Evolutionary conservation across 2,888 invertebrate genomes (phyloP).

Genomic region (Malacosoma neustria): DNA sequence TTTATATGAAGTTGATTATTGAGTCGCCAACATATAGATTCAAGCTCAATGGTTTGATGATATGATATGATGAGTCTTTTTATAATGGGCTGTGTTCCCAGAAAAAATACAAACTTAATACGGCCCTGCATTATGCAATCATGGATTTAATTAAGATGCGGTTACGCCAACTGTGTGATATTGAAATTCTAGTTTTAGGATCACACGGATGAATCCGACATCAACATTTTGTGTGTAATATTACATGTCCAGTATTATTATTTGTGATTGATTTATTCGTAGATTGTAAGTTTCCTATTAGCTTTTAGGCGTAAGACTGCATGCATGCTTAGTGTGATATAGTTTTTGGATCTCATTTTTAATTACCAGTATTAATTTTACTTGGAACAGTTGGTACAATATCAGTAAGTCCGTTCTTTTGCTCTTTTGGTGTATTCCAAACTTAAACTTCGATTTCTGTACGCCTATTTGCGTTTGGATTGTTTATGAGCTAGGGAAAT

Average conservation of each 20-base stretch:
- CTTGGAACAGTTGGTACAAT: no score
- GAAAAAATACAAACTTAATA: no score
- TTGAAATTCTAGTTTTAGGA: not conserved
- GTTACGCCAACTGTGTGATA: not conserved
- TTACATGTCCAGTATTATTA: conserved; percentile 46
- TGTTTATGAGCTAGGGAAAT: no score
- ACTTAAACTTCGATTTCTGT: no score
- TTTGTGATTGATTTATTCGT: conserved; percentile 22
- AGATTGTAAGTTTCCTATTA: conserved; percentile 15
- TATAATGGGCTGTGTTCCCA: no score
- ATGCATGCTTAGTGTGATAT: conserved; percentile 28
- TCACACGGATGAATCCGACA: conserved; percentile 25
- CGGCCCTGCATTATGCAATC: no score
- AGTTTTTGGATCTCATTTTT: conserved; percentile 31
- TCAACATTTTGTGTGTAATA: conserved; percentile 33
- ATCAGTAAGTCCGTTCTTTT: no score
- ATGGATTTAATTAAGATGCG: not conserved
- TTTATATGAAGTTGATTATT: no score
- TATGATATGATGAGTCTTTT: no score
- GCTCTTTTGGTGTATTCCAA: no score
- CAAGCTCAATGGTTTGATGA: no score
- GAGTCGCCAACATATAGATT: no score
- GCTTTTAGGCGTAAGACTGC: conserved; percentile 28
- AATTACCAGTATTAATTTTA: conserved; percentile 5
- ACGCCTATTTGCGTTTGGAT: not conserved